These are phyloP conservation scores for Aselliscus stoliczkanus DNA, from an alignment of 2,797 vertebrate species.

Conservation along the genomic window DNA sequence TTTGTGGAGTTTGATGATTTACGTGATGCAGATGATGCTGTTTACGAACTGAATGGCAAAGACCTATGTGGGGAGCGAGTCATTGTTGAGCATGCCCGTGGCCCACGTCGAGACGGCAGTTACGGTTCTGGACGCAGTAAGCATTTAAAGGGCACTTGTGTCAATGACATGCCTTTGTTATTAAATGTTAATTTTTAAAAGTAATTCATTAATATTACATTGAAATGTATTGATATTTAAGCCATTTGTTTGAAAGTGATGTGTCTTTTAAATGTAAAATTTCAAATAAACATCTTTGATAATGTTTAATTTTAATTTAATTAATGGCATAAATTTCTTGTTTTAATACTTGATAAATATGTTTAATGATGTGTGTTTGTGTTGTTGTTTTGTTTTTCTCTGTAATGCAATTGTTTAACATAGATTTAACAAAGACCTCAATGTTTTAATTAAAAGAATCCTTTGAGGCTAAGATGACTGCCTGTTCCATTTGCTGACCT, in stretches of 20 bases:
- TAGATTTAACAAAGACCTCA: constrained; percentile 98
- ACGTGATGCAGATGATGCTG: constrained; percentile 95
- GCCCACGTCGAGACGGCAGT: constrained; percentile 92
- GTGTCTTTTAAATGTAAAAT: constrained; percentile 70
- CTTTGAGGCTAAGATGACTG: constrained; percentile 94
- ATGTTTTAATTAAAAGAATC: constrained; percentile 99
- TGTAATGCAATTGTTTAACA: constrained; percentile 91
- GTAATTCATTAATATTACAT: constrained; percentile 45
- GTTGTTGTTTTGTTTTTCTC: constrained; percentile 77
- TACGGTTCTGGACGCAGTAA: constrained; percentile 93
- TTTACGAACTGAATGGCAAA: constrained; percentile 97
- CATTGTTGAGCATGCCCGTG: constrained; percentile 96
- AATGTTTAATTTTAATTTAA: constrained; percentile 76
- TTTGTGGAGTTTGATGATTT: constrained; percentile 98
- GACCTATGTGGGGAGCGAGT: constrained; percentile 97
- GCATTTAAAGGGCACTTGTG: constrained; percentile 81
- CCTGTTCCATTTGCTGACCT: constrained; percentile 97
- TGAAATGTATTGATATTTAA: constrained; percentile 70
- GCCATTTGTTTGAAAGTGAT: constrained; percentile 72
- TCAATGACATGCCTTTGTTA: constrained; percentile 60
- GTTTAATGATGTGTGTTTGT: constrained; percentile 80
- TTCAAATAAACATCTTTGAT: constrained; percentile 70
- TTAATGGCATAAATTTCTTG: constrained; percentile 77
- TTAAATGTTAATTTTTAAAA: constrained; percentile 58
- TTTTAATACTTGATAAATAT: constrained; percentile 82